Evolutionary conservation across 2,888 invertebrate genomes (phyloP).

Genomic region (Rhaphigaster nebulosa): DNA sequence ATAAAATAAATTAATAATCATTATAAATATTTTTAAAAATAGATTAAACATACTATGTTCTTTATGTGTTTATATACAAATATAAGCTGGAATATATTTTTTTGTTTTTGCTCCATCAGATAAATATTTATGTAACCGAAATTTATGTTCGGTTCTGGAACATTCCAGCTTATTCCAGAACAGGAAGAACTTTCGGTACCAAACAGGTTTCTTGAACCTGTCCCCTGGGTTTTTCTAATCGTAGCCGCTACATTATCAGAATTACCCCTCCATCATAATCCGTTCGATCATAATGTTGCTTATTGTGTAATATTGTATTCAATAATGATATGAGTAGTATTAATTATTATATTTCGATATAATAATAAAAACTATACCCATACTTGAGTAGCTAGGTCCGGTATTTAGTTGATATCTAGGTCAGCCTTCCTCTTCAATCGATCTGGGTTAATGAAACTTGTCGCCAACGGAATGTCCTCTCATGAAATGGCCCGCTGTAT

Average conservation of each 20-base stretch:
- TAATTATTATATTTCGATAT: not conserved
- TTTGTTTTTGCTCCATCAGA: not conserved
- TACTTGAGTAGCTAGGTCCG: slow-evolving; percentile 16
- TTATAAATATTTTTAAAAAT: not conserved
- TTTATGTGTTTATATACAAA: not conserved
- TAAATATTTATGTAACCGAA: slow-evolving; percentile 26
- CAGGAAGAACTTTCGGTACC: not conserved
- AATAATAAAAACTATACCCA: not conserved
- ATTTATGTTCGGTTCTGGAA: not conserved
- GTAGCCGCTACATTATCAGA: not conserved
- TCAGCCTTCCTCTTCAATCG: slow-evolving; percentile 31
- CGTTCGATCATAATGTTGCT: too few relatives aligned
- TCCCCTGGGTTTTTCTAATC: not conserved
- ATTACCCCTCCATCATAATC: not conserved
- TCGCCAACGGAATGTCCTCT: slow-evolving; percentile 18
- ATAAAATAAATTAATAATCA: too few relatives aligned
- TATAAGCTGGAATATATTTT: not conserved
- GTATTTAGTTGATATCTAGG: slow-evolving; percentile 40
- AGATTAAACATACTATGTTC: not conserved
- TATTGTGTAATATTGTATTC: not conserved
- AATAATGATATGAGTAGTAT: not conserved
- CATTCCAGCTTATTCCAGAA: not conserved
- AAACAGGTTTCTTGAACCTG: not conserved
- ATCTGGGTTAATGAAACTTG: slow-evolving; percentile 51
- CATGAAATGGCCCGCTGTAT: not conserved